Evolutionary conservation across 1,140 invertebrate genomes (phyloP), one percentile per base, ranked within the genome.

Genomic region (Dendroctonus ponderosae): DNA sequence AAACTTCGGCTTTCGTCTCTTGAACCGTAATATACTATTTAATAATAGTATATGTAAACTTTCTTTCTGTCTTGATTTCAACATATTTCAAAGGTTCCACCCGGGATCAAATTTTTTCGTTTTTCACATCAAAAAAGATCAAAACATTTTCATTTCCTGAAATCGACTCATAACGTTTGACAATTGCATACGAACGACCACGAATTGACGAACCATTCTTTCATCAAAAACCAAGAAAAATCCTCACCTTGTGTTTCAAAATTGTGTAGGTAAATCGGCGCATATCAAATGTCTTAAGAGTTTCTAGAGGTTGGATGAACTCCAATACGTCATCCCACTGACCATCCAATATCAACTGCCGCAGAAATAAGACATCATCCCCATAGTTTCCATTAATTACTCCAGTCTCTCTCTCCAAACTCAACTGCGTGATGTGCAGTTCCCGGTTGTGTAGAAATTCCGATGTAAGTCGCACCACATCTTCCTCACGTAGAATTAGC

Each of bases 301-400:
- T 85, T 78, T 93, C 90, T n/a, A 99, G 81, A 0, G 96, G 96
- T 80, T 98, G 93, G 57, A 98, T 91, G 79, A 98, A 99, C 75
- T 98, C 94, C 12, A 97, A 81, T 1, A 93, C 94, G 80, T 98
- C 95, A 80, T 99, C 96, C 96, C 96, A 98, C 81, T 97, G 94
- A 37, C 97, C 97, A 80, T 98, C 96, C 8, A 98, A 84, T 70
- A 98, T 96, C 8, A 98, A 84, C 80, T 93, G 95, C 9, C 97
- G 85, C 5, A 98, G 82, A 78, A 98, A 98, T 0, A 98, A 83
- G 0, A 96, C 87, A 78, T 98, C 97, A 78, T 97, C 92, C 38
- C 94, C 81, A 84, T 90, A 87, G 80, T 93, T 82, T 75, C 87
- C 94, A 81, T 98, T 99, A 75, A 98, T 96, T 15, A 98, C 89